A percentile compares a stretch with the other conserved stretches of the same genome.
phyloP scores from a whole-genome alignment of 2,113 vertebrate species.

The Saccopteryx bilineata region DNA sequence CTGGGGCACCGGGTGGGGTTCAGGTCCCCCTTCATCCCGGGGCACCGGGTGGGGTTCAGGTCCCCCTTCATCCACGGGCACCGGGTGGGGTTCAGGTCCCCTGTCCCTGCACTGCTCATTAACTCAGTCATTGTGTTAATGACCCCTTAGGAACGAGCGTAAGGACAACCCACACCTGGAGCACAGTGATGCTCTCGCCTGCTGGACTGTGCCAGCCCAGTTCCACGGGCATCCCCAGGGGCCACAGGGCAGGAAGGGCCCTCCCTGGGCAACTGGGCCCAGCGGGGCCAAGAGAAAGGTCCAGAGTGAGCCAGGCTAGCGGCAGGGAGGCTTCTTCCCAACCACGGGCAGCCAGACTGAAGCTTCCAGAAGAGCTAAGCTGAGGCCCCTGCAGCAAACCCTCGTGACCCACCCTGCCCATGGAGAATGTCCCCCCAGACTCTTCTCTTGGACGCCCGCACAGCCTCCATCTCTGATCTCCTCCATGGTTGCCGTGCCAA shows the following conservation, averaged over 20 bases:
- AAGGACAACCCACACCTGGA: not conserved
- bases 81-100: not conserved
- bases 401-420: accelerated
- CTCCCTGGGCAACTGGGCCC: not conserved
- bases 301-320: not conserved
- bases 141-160: not conserved
- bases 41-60: no score
- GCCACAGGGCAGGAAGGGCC: not conserved
- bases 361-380: not conserved
- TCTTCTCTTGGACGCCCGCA: not conserved
- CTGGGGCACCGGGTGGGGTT: not conserved
- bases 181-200: accelerated
- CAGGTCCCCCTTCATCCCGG: no score
- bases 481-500: not conserved
- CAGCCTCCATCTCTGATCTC: not conserved
- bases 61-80: not conserved
- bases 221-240: not conserved
- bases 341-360: not conserved
- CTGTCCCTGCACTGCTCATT: not conserved
- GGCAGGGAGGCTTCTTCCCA: not conserved
- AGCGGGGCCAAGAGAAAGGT: not conserved
- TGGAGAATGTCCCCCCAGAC: not conserved
- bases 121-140: not conserved
- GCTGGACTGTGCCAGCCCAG: not conserved
- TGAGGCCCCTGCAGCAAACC: not conserved